Conservation (phyloP, 2,888 invertebrate genomes). For the Bimastos eiseni region DNA sequence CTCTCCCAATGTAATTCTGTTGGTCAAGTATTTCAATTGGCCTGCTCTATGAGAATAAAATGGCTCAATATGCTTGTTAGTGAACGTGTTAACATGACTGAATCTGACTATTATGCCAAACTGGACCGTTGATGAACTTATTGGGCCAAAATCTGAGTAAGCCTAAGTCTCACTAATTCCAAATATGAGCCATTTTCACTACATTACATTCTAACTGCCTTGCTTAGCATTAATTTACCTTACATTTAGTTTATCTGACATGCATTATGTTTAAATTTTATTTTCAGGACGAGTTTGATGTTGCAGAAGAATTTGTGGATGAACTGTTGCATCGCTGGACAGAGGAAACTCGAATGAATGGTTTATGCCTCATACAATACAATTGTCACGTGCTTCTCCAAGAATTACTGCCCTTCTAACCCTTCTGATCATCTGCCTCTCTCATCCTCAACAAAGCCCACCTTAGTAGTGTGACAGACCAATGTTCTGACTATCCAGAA, state of each 20-base stretch:
- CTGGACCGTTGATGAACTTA: too few species aligned
- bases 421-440: too few species aligned
- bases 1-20: background rate
- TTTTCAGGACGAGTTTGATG: conserved; percentile 15
- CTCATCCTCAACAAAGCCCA: too few species aligned
- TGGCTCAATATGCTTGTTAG: background rate
- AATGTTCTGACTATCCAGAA: too few species aligned
- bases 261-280: background rate
- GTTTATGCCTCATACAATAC: background rate
- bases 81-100: background rate
- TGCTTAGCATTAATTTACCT: background rate
- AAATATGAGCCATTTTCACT: background rate
- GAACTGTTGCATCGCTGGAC: background rate
- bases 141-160: background rate
- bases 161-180: background rate
- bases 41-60: background rate
- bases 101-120: background rate
- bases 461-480: too few species aligned
- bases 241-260: background rate
- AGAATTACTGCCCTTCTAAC: too few species aligned
- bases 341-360: background rate
- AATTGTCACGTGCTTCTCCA: too few species aligned
- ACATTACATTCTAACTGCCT: background rate
- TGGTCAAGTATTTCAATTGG: background rate
- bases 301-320: conserved; percentile 7